Percentiles rank a stretch among this genome's conserved stretches.
These are phyloP conservation scores for Blastomussa wellsi DNA, from an alignment of 92 coral and sea anemone species.

Conservation along the genomic window DNA sequence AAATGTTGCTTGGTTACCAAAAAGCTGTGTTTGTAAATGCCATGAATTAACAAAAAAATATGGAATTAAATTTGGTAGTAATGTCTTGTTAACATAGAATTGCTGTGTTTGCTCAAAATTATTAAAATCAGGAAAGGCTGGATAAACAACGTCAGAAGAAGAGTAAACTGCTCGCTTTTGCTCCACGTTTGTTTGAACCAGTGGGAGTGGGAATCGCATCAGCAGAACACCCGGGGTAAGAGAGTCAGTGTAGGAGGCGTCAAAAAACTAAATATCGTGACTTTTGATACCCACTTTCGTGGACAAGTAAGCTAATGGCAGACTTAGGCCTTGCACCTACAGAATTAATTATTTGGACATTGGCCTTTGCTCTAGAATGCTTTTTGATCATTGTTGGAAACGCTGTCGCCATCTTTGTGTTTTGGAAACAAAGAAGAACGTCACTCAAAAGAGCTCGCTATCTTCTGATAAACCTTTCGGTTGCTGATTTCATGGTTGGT, in stretches of 20 bases:
- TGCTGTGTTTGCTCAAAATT: not conserved
- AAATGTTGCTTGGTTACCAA: not conserved
- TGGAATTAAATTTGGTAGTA: not conserved
- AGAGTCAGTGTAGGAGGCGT: too few species aligned
- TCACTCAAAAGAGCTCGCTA: conserved; percentile 42
- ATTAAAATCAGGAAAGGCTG: not conserved
- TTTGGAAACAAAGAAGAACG: conserved; percentile 37
- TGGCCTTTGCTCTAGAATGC: not conserved
- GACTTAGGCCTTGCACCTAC: not conserved
- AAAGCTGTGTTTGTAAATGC: not conserved
- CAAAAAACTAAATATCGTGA: not conserved
- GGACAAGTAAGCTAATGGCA: not conserved
- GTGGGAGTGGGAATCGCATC: too few species aligned
- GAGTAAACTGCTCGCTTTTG: not conserved
- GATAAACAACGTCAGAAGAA: not conserved
- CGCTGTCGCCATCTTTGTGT: conserved; percentile 41
- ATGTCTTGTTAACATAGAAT: not conserved
- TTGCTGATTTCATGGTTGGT: conserved; percentile 57
- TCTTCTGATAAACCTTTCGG: conserved; percentile 53
- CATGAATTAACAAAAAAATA: not conserved
- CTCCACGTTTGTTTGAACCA: not conserved
- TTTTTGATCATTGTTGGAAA: conserved; percentile 48
- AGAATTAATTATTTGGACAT: not conserved
- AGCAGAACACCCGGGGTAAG: too few species aligned
- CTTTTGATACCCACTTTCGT: not conserved